Evolutionary conservation across 2,113 vertebrate genomes (phyloP).

Genomic region (Procapra przewalskii): DNA sequence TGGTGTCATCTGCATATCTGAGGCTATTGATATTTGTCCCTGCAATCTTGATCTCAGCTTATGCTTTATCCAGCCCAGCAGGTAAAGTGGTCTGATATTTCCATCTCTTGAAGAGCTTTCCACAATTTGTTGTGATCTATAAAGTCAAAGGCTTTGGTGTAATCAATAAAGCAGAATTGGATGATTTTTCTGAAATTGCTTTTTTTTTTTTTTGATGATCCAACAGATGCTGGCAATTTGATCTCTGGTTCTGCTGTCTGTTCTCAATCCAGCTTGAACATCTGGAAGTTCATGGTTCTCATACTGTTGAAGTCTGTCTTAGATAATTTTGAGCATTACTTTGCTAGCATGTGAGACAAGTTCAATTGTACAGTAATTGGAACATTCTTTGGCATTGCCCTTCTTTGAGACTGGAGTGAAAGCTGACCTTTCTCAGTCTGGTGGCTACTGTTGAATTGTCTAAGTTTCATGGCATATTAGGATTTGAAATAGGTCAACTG

Average conservation of each 20-base stretch:
- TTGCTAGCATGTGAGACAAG: not conserved
- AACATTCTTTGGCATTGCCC: not conserved
- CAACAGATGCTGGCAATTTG: not conserved
- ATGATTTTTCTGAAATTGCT: not conserved
- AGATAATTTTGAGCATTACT: not conserved
- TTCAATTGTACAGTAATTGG: not conserved
- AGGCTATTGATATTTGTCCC: not conserved
- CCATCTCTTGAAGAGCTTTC: not conserved
- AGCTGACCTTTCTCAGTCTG: not conserved
- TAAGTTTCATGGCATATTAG: not conserved
- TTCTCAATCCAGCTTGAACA: not conserved
- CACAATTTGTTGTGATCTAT: not conserved
- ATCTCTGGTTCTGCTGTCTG: not conserved
- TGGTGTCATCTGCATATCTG: not conserved
- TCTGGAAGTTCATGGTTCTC: not conserved
- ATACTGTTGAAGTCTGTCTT: not conserved
- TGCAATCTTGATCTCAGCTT: not conserved
- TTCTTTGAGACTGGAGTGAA: not conserved
- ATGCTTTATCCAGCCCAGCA: not conserved
- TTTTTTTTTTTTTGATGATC: not conserved
- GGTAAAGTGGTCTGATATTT: not conserved
- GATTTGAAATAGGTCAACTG: not conserved
- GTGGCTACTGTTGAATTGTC: not conserved
- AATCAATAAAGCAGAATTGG: not conserved
- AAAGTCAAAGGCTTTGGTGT: not conserved